Evolutionary conservation across 2,113 vertebrate species (phyloP).

Genomic region (Urocitellus parryii): DNA sequence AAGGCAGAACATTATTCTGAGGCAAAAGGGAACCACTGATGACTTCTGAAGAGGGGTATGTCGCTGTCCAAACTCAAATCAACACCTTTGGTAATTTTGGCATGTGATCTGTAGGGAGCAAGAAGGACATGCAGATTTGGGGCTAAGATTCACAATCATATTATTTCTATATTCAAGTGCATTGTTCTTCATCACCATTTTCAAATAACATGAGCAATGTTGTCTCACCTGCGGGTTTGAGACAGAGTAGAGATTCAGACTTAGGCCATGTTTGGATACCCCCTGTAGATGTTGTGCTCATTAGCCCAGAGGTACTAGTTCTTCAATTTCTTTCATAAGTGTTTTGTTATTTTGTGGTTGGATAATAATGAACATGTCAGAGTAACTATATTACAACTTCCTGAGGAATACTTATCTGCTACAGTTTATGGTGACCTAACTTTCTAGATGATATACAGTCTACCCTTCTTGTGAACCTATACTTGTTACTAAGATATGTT

Average conservation of each 20-base stretch:
- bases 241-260: not conserved
- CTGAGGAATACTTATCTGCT: conserved; percentile 19
- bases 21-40: not conserved
- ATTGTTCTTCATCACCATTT: not conserved
- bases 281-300: not conserved
- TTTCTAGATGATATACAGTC: not conserved
- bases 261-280: not conserved
- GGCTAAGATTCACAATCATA: not conserved
- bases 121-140: not conserved
- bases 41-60: not conserved
- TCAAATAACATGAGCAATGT: not conserved
- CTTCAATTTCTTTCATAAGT: conserved; percentile 39
- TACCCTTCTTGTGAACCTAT: not conserved
- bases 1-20: not conserved
- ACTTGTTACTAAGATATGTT: not conserved
- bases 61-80: not conserved
- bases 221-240: not conserved
- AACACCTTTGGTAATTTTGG: not conserved
- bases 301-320: conserved; percentile 32
- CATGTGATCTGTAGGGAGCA: not conserved
- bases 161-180: not conserved
- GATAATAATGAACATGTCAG: conserved; percentile 59
- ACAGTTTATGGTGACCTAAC: not conserved
- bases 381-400: conserved; percentile 46
- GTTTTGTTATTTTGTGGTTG: conserved; percentile 61